Percentiles rank a stretch among this genome's conserved stretches.
These are phyloP conservation scores for Cassiopea andromeda DNA, from an alignment of 30 jellyfish, hydroid and myxozoan genomes.

Conservation along the genomic window DNA sequence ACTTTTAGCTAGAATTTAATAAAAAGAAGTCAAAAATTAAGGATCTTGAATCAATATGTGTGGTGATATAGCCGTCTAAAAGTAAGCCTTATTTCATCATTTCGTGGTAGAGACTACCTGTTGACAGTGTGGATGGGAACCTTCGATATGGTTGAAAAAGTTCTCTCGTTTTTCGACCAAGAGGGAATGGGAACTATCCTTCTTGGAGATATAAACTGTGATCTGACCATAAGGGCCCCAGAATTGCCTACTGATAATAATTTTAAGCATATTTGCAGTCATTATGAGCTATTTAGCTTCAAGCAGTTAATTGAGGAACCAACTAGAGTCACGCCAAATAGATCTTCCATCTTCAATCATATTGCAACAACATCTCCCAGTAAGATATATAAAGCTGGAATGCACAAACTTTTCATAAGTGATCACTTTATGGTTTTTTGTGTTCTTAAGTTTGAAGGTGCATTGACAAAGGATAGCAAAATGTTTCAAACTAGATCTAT, in stretches of 20 bases:
- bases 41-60: slow-evolving; percentile 9
- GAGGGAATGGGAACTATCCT: slow-evolving; percentile 36
- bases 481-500: slow-evolving; percentile 25
- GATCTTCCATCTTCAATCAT: slow-evolving; percentile 40
- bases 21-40: not conserved
- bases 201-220: slow-evolving; percentile 40
- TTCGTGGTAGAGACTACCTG: slow-evolving; percentile 44
- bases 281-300: slow-evolving; percentile 35
- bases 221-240: slow-evolving; percentile 4
- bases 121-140: slow-evolving; percentile 22
- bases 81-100: not conserved
- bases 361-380: slow-evolving; percentile 42
- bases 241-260: slow-evolving; percentile 17
- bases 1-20: not conserved
- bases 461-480: slow-evolving; percentile 29
- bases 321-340: slow-evolving; percentile 18
- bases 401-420: slow-evolving; percentile 4
- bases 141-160: slow-evolving; percentile 42
- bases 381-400: slow-evolving; percentile 21
- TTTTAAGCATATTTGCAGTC: slow-evolving; percentile 8
- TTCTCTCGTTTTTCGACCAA: slow-evolving; percentile 17
- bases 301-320: slow-evolving; percentile 47
- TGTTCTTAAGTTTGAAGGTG: slow-evolving; percentile 6
- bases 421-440: too few relatives aligned
- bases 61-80: not conserved